Conservation (phyloP, 1,140 invertebrate species). For the Diachasma alloeum region DNA sequence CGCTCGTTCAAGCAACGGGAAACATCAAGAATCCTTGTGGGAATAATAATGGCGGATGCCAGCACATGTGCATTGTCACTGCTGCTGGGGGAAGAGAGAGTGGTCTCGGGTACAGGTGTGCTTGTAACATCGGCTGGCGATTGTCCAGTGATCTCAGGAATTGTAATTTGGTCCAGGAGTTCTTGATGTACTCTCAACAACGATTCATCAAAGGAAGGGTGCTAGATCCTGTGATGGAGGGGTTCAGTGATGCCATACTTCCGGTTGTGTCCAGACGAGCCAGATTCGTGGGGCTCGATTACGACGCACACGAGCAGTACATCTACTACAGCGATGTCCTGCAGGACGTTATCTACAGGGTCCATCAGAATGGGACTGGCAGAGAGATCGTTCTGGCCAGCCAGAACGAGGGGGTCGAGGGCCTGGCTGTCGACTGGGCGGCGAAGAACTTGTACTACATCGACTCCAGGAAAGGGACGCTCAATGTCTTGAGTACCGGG, state of each 20-base stretch:
- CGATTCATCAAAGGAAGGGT: slow-evolving; percentile 96
- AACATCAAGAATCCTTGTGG: slow-evolving; percentile 87
- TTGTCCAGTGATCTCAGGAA: slow-evolving; percentile 79
- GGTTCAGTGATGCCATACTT: slow-evolving; percentile 93
- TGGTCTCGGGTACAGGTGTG: slow-evolving; percentile 90
- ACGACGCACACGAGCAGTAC: slow-evolving; percentile 88
- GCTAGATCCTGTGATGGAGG: slow-evolving; percentile 85
- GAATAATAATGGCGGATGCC: slow-evolving; percentile 88
- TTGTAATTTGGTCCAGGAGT: slow-evolving; percentile 88
- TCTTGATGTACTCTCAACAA: slow-evolving; percentile 97
- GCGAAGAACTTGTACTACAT: slow-evolving; percentile 98
- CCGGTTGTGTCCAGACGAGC: slow-evolving; percentile 90
- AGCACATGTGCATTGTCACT: slow-evolving; percentile 95
- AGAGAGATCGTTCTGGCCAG: slow-evolving; percentile 92
- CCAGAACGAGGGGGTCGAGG: slow-evolving; percentile 97
- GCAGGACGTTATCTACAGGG: slow-evolving; percentile 95
- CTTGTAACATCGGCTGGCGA: slow-evolving; percentile 91
- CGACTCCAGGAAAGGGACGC: slow-evolving; percentile 92
- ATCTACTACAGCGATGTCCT: slow-evolving; percentile 98
- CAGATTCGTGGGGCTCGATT: slow-evolving; percentile 96
- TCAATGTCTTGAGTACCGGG: slow-evolving; percentile 90
- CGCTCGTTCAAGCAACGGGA: slow-evolving; percentile 74
- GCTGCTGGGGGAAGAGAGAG: slow-evolving; percentile 76
- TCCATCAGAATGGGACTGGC: slow-evolving; percentile 87
- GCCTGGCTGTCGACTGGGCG: slow-evolving; percentile 96